Percentiles rank a stretch among this genome's conserved stretches.
Evolutionary conservation across 2,797 vertebrate genomes (phyloP).

Genomic region (Cuculus canorus): DNA sequence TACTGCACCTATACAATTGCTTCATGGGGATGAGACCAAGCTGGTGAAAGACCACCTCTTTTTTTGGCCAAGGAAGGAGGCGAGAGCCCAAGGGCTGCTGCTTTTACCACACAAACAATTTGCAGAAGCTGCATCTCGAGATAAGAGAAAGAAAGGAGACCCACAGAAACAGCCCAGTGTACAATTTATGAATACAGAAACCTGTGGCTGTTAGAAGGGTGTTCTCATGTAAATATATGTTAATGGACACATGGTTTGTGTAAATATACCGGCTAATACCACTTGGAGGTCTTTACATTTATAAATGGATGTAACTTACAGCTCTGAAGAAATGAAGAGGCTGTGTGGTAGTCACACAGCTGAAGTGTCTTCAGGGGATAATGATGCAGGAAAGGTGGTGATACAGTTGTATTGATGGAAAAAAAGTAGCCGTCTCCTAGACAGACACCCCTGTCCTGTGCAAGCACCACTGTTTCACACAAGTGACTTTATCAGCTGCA

Average conservation of each 20-base stretch:
- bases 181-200: background rate
- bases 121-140: background rate
- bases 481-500: background rate
- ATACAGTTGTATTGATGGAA: background rate
- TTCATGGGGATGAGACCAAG: background rate
- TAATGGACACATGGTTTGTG: background rate
- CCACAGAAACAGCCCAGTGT: background rate
- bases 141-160: background rate
- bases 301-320: background rate
- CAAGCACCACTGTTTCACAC: background rate
- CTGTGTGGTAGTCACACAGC: background rate
- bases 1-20: background rate
- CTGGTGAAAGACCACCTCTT: background rate
- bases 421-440: background rate
- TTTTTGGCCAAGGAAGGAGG: background rate
- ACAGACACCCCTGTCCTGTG: rapidly evolving
- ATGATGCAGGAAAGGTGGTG: background rate
- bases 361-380: background rate
- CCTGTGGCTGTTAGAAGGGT: background rate
- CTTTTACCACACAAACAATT: background rate
- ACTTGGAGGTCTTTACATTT: background rate
- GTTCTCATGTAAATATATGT: background rate
- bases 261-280: background rate
- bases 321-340: background rate
- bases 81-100: background rate